A percentile compares a stretch with the other conserved stretches of the same genome.
These are phyloP conservation scores for Stegophylla sp. DNA, from an alignment of 2,888 invertebrate species.

Conservation along the genomic window DNA sequence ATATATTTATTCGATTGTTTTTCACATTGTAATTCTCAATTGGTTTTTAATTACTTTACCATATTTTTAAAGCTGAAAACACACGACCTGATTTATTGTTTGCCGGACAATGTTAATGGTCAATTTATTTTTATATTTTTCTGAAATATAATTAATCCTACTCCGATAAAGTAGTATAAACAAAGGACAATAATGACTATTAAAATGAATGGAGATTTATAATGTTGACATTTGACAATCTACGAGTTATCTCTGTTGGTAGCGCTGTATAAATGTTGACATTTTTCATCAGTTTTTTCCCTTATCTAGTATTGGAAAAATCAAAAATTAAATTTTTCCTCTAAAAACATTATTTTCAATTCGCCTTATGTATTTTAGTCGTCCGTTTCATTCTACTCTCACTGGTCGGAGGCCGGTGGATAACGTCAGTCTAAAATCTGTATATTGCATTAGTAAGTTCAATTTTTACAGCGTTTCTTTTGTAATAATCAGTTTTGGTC, in stretches of 20 bases:
- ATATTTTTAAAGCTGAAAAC: not conserved
- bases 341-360: constrained; percentile 4
- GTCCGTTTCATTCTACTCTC: constrained; percentile 4
- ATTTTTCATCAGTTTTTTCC: constrained; percentile 45
- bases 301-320: constrained; percentile 45
- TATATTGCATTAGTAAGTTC: not conserved
- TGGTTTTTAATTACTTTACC: not conserved
- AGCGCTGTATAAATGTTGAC: constrained; percentile 55
- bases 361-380: not conserved
- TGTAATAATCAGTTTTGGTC: not conserved
- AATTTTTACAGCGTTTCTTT: not conserved
- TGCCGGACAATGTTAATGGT: too few species aligned
- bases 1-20: constrained; percentile 11
- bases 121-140: too few species aligned
- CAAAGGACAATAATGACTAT: not conserved
- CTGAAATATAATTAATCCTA: too few species aligned
- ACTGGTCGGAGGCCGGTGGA: not conserved
- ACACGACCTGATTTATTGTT: too few species aligned
- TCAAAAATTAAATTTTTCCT: constrained; percentile 44
- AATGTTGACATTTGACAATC: not conserved
- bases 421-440: not conserved
- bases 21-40: not conserved
- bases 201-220: too few species aligned
- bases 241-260: constrained; percentile 29
- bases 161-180: too few species aligned